Evolutionary conservation across 2,888 invertebrate genomes (phyloP).

Genomic region (Agrilus mali): DNA sequence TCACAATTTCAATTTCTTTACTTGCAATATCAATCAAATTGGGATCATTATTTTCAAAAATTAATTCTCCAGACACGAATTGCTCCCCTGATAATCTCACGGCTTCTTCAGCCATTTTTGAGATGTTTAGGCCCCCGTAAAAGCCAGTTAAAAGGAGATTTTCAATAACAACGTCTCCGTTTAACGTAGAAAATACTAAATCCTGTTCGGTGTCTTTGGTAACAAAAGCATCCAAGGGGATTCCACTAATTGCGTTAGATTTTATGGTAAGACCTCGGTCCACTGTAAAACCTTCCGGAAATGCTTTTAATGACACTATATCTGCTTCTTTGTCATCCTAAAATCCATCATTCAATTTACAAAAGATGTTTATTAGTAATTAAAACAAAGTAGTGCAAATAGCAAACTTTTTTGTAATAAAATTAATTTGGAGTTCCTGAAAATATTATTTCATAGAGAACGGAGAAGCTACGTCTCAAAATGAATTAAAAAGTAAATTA

Average conservation of each 20-base stretch:
- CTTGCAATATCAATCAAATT: constrained; percentile 15
- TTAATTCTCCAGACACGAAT: constrained; percentile 27
- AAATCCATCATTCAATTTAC: background rate
- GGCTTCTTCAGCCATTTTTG: constrained; percentile 30
- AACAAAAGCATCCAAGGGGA: constrained; percentile 34
- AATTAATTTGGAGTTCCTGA: no score
- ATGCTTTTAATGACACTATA: constrained; percentile 37
- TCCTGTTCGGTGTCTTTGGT: constrained; percentile 37
- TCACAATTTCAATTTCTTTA: constrained; percentile 25
- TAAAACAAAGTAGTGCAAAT: background rate
- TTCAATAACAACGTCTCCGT: constrained; percentile 35
- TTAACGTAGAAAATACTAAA: constrained; percentile 29
- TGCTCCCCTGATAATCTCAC: constrained; percentile 33
- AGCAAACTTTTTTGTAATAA: background rate
- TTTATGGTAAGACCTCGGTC: constrained; percentile 30
- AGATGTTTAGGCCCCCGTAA: constrained; percentile 34
- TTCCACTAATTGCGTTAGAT: constrained; percentile 34
- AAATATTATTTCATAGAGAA: background rate
- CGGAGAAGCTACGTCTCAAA: background rate
- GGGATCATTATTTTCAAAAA: constrained; percentile 25
- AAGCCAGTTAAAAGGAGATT: constrained; percentile 32
- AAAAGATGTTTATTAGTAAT: background rate
- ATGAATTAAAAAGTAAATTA: background rate
- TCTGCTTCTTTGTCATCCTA: constrained; percentile 22
- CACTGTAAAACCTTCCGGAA: constrained; percentile 31